Conservation (phyloP, 2,888 invertebrate species). For the Clepsis dumicolana region DNA sequence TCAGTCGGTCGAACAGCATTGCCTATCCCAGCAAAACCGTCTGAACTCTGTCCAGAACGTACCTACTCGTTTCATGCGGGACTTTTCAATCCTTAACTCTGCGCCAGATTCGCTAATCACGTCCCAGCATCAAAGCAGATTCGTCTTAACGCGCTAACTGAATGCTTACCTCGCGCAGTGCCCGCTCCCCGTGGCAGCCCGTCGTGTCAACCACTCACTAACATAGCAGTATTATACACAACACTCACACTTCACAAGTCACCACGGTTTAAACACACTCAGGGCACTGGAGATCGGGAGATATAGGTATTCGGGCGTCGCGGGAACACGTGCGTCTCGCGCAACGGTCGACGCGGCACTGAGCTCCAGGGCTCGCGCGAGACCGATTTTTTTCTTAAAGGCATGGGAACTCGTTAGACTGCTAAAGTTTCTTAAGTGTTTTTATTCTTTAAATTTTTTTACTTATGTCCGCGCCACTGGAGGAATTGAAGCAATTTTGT, state of each 20-base stretch:
- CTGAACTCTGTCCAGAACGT: too few relatives aligned
- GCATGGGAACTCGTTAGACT: conserved; percentile 50
- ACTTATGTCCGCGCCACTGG: conserved; percentile 36
- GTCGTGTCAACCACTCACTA: conserved; percentile 66
- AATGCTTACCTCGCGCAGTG: conserved; percentile 52
- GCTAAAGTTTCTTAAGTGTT: conserved; percentile 53
- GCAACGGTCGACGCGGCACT: conserved; percentile 72
- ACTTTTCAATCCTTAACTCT: background rate
- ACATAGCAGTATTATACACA: conserved; percentile 52
- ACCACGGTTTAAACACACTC: conserved; percentile 21
- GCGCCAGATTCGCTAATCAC: conserved; percentile 11
- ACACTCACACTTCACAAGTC: conserved; percentile 36
- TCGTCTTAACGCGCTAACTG: conserved; percentile 1
- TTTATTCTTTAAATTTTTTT: conserved; percentile 48
- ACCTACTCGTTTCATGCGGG: too few relatives aligned
- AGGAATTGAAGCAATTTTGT: background rate
- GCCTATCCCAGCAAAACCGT: background rate
- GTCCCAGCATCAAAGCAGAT: conserved; percentile 3
- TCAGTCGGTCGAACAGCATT: too few relatives aligned
- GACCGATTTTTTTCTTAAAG: conserved; percentile 34
- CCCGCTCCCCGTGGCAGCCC: conserved; percentile 66
- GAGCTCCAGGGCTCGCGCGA: conserved; percentile 46
- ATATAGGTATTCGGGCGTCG: conserved; percentile 34
- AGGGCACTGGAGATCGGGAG: conserved; percentile 6
- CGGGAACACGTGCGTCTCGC: conserved; percentile 47